Evolutionary conservation across 2,888 invertebrate species (phyloP), one percentile per base, ranked within the genome.

Genomic region (Kryphioiulus occultus): DNA sequence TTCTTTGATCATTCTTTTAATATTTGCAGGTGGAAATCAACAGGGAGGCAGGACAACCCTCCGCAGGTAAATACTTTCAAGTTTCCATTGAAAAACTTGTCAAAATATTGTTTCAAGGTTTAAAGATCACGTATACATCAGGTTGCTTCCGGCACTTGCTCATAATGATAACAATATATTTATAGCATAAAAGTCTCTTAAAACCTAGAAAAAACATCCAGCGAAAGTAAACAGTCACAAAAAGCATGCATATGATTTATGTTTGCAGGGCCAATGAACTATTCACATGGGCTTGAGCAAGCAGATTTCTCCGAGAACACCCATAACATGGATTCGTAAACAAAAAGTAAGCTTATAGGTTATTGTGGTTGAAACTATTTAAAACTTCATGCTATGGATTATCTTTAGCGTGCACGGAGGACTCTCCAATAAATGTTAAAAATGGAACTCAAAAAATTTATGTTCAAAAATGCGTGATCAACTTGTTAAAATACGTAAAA

Each of bases 81-180:
- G 26, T 68, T 26, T 26, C 68, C 68, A 68, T 68, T 68, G n/a
- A 68, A 68, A 68, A 68, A 26, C 68, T 22, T 68, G 68, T 68
- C 68, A 68, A 68, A 68, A 68, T 68, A 68, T 68, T 68, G 68
- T 68, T 68, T 68, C 68, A 68, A 68, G 68, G 22, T 68, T 68
- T 68, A 68, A 68, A 68, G 68, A 22, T 68, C 68, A n/a, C 68
- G 26, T 68, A 68, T 68, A 68, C 19, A 26, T 68, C 26, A 68
- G 22, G 22, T 68, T 26, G 68, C 68, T 68, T 68, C 68, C 68
- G 68, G 68, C 68, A 68, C 26, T 26, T 26, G 68, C 68, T 68
- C 22, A 68, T 68, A 68, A 68, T 68, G 26, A 68, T 68, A 68
- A 68, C 68, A 68, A 68, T 68, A 68, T 68, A 68, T 22, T 68